Base-by-base conservation (phyloP, 30 jellyfish, hydroid and myxozoan genomes). In the Haliclystus octoradiatus region DNA sequence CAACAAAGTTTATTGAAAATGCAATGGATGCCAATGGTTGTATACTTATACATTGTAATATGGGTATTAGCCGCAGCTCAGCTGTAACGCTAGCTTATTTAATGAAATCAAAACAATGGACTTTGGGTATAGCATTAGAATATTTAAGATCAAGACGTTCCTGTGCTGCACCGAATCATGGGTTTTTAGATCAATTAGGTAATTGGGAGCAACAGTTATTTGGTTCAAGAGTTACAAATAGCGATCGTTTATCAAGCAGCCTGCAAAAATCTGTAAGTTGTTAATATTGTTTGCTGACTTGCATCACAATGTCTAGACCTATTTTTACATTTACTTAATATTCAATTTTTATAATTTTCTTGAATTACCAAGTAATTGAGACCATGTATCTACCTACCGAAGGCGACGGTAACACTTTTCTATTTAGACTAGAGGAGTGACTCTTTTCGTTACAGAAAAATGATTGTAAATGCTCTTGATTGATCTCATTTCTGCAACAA, bases 1-100 rank as follows among this genome's bases (percentile, higher is more conserved):
- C 93, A 24, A 61, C 89, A 30, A 81, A 84, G 9, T 84, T 84
- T 33, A 84, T 84, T 49, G 61, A 46, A 22, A 71, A 65, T 22
- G 95, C 95, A 33, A 49, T 84, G 0, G 33, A 60, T 33, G 72
- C 72, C 53, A 68, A 50, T 25, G 92, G 95, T 34, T 63, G 80
- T 13, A 89, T 84, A 1, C 62, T 84, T 7, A 86, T 84, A 52
- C 95, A 84, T 47, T 84, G 95, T 33, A 84, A 84, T 47, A 83
- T 72, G 26, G 95, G 95, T 15, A 80, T 84, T 0, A 84, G 95
- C 51, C 86, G 95, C 14, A 84, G 95, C 69, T 84, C 95, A 4
- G 51, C 95, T 0, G 50, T 84, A 33, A 74, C 69, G 22, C 66
- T 84, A 1, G 93, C 95, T 0, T 84, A 70, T 60, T 31, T 84